Evolutionary conservation across 2,113 vertebrate species (phyloP).

Genomic region (Pimephales promelas): DNA sequence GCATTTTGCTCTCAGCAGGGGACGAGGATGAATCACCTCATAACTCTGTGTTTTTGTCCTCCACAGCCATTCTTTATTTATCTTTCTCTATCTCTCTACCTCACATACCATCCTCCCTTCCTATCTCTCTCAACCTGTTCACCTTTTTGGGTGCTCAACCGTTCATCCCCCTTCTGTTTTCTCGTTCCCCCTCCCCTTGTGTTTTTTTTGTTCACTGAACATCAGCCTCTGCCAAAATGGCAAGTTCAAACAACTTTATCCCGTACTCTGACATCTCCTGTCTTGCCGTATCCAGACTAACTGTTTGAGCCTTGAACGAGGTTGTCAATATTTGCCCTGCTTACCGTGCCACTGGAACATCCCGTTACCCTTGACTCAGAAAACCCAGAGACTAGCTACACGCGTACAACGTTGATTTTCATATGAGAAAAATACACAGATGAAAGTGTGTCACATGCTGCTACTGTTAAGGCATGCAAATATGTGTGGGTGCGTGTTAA

Average conservation of each 20-base stretch:
- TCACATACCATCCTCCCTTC: constrained; percentile 10
- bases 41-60: constrained; percentile 28
- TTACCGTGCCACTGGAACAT: neutral
- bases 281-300: neutral
- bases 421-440: constrained; percentile 7
- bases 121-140: neutral
- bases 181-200: neutral
- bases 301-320: constrained; percentile 9
- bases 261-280: neutral
- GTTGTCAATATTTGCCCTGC: constrained; percentile 39
- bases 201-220: constrained; percentile 5
- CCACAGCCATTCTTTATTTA: constrained; percentile 2
- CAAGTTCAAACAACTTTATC: constrained; percentile 33
- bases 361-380: neutral
- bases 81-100: constrained; percentile 23
- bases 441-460: neutral
- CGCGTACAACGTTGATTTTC: neutral
- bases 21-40: neutral
- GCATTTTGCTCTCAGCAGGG: neutral
- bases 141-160: neutral
- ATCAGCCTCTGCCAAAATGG: constrained; percentile 25
- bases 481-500: neutral
- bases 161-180: constrained; percentile 28
- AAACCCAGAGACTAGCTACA: neutral
- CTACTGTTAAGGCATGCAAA: neutral